Base-by-base conservation (phyloP, 2,888 invertebrate genomes). In the Ormia ochracea region DNA sequence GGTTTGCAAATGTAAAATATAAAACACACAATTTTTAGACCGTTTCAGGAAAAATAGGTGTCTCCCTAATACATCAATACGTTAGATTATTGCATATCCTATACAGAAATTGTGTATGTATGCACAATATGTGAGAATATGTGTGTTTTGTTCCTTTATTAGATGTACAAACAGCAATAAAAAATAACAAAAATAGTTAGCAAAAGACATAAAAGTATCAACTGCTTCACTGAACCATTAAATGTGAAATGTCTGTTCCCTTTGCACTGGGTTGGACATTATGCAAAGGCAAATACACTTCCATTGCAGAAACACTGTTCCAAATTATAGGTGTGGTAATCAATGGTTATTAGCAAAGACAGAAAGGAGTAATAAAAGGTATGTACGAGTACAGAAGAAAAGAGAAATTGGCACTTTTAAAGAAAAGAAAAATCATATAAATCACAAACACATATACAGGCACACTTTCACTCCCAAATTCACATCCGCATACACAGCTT, bases 261-360 rank as follows among this genome's bases (percentile, higher is more conserved):
- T 61, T 36, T 9, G 4, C 7, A 10, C 28, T 48, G 38, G 14
- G 14, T 23, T 36, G 38, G 19, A 41, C 28, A 33, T 9, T n/a
- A 26, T 10, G 38, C 14, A 48, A 28, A 31, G 10, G 9, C 4
- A 17, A 2, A 52, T 14, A 28, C 26, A 63, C 17, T 43, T n/a
- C 45, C n/a, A 36, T n/a, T n/a, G n/a, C 23, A 10, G 12, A 31
- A 7, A 36, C 4, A n/a, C 19, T 41, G 6, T 31, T 14, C 28
- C 31, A 54, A 63, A 61, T 73, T 72, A 9, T 58, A 76, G 80
- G 80, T 80, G 80, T 72, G 80, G 75, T 63, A 72, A 72, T 75
- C 79, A 80, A 72, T 80, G 66, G 50, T 61, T 72, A 72, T 65
- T 70, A 52, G 41, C 41, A 72, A 61, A 26, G 19, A 52, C 33